A percentile compares a stretch with the other conserved stretches of the same genome.
These are phyloP conservation scores for Lasioglossum figueresi DNA, from an alignment of 2,888 invertebrate genomes.

Conservation along the genomic window DNA sequence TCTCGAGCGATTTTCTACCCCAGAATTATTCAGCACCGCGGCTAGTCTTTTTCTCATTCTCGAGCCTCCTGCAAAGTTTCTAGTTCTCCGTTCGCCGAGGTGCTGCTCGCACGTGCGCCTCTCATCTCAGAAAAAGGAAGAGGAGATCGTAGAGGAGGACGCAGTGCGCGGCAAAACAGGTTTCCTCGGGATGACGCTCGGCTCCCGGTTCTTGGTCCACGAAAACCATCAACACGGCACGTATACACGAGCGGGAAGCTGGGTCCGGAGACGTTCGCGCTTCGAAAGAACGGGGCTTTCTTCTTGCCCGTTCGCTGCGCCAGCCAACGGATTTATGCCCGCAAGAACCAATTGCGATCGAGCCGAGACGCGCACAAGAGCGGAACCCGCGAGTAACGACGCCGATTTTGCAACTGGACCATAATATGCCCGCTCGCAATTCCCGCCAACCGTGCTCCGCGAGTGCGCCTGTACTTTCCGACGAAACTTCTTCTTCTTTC, in stretches of 20 bases:
- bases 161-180: conserved; percentile 61
- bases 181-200: conserved; percentile 53
- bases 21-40: conserved; percentile 22
- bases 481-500: background rate
- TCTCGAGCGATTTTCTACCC: conserved; percentile 12
- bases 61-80: conserved; percentile 46
- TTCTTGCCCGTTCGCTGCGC: conserved; percentile 20
- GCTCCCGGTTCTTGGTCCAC: conserved; percentile 54
- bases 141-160: conserved; percentile 36
- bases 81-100: conserved; percentile 70
- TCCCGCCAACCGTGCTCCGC: background rate
- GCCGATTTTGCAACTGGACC: conserved; percentile 46
- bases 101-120: conserved; percentile 79
- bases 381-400: conserved; percentile 59
- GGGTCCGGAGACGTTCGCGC: background rate
- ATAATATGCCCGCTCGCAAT: background rate
- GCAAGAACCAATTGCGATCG: conserved; percentile 50
- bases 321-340: conserved; percentile 39
- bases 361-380: conserved; percentile 45
- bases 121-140: conserved; percentile 56
- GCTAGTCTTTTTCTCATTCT: conserved; percentile 39
- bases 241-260: conserved; percentile 15
- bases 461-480: background rate
- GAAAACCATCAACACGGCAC: conserved; percentile 40
- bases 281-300: conserved; percentile 34